Evolutionary conservation across 2,113 vertebrate genomes (phyloP).

Genomic region (Crypturellus undulatus): DNA sequence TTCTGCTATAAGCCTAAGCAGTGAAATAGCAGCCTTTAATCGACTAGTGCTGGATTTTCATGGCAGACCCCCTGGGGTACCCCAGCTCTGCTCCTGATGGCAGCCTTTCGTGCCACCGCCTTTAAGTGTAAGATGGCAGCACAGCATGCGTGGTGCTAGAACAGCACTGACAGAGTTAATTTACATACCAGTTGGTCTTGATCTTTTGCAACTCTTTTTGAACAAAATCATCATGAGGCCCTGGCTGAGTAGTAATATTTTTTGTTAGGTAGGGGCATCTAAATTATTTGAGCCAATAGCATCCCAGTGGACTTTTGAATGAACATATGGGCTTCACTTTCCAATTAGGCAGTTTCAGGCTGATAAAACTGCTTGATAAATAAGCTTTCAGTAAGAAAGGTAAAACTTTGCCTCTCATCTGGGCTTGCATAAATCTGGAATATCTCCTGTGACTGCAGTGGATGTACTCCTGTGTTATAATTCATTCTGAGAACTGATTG

Average conservation of each 20-base stretch:
- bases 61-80: not conserved
- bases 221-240: not conserved
- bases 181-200: not conserved
- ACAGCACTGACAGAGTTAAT: constrained; percentile 3
- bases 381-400: not conserved
- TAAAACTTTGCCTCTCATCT: not conserved
- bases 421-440: not conserved
- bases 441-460: not conserved
- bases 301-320: not conserved
- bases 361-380: not conserved
- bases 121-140: not conserved
- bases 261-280: not conserved
- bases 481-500: not conserved
- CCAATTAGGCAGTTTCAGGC: not conserved
- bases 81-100: not conserved
- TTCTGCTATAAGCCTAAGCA: not conserved
- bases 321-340: not conserved
- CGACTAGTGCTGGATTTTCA: not conserved
- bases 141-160: not conserved
- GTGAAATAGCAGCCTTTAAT: not conserved
- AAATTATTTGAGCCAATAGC: not conserved
- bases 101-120: constrained; percentile 1
- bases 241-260: not conserved
- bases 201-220: not conserved
- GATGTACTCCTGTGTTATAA: not conserved